These are phyloP conservation scores for Crossocerus cetratus DNA, from an alignment of 2,888 invertebrate species.

Conservation along the genomic window DNA sequence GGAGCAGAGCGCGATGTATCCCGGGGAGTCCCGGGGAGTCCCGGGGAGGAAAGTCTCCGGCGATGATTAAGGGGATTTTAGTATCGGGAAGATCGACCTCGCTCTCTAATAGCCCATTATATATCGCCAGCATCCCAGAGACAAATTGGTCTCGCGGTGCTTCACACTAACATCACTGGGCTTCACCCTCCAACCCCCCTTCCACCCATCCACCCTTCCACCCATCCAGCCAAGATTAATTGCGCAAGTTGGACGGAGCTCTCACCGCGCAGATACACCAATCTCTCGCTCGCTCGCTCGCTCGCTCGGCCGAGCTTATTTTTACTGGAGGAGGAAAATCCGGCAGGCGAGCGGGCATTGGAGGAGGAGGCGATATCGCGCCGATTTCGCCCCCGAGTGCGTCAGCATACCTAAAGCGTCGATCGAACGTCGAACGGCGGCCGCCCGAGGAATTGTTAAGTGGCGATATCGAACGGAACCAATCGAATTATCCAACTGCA, in stretches of 20 bases:
- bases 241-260: no score
- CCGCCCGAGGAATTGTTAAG: neutral
- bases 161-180: constrained; percentile 14
- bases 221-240: no score
- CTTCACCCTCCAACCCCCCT: neutral
- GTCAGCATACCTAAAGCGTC: constrained; percentile 1
- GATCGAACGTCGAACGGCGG: neutral
- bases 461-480: neutral
- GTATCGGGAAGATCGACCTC: constrained; percentile 8
- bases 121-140: no score
- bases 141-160: constrained; percentile 7
- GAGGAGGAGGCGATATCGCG: no score
- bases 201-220: no score
- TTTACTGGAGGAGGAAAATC: no score
- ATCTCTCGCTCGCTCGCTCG: no score
- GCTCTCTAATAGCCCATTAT: constrained; percentile 1
- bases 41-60: neutral
- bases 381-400: neutral
- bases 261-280: no score
- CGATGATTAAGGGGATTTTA: constrained; percentile 14
- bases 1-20: constrained; percentile 14
- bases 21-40: neutral
- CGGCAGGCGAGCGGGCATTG: no score
- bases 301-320: no score
- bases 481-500: neutral